Percentiles rank a stretch among this genome's conserved stretches.
These are phyloP conservation scores for Camarhynchus parvulus DNA, from an alignment of 2,113 vertebrate genomes.

Conservation along the genomic window DNA sequence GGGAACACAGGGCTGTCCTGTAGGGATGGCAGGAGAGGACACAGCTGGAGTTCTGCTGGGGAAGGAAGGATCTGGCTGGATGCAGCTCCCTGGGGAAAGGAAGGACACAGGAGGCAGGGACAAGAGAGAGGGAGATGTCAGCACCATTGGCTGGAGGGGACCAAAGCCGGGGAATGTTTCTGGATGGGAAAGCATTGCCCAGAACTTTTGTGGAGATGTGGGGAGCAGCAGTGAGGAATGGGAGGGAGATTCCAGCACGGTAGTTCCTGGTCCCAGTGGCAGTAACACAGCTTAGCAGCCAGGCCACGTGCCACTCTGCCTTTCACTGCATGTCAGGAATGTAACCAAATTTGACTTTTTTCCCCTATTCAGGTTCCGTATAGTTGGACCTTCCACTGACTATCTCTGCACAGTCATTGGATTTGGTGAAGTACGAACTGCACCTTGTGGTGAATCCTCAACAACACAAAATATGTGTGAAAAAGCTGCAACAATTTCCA, in stretches of 20 bases:
- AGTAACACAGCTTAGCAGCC: neutral
- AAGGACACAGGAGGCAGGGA: neutral
- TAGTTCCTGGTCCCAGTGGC: neutral
- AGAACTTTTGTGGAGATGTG: neutral
- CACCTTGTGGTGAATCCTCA: rapidly evolving
- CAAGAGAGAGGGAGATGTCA: neutral
- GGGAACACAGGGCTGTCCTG: neutral
- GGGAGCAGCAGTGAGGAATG: neutral
- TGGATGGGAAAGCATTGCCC: neutral
- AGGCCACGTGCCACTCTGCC: neutral
- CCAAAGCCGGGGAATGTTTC: neutral
- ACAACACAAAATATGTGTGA: neutral
- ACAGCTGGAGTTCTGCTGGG: neutral
- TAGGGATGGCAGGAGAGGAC: neutral
- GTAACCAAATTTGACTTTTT: neutral
- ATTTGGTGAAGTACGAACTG: rapidly evolving
- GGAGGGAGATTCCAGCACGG: neutral
- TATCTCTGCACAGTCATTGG: rapidly evolving
- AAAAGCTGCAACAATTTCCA: neutral
- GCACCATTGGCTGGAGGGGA: neutral
- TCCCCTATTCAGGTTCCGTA: neutral
- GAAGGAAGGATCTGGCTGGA: neutral
- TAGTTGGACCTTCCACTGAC: too few species aligned
- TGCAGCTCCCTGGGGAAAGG: neutral
- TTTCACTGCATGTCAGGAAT: neutral